These are phyloP conservation scores for Chrysolina haemoptera DNA, from an alignment of 2,888 invertebrate species.

Conservation along the genomic window DNA sequence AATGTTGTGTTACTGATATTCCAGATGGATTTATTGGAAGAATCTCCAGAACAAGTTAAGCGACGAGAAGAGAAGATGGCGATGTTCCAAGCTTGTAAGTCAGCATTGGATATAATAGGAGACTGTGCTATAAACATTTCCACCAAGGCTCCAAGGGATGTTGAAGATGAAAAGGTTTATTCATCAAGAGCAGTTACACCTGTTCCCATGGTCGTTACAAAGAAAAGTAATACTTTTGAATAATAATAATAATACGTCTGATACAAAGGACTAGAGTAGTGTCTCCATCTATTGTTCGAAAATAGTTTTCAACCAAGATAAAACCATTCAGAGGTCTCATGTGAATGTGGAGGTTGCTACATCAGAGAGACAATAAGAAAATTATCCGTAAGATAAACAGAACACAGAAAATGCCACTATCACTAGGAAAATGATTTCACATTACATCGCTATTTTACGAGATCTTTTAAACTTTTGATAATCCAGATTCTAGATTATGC, in stretches of 20 bases:
- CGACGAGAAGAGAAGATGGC: conserved; percentile 98
- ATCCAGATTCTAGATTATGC: too few species aligned
- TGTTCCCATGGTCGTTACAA: conserved; percentile 43
- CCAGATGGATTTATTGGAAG: conserved; percentile 97
- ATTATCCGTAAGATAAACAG: too few species aligned
- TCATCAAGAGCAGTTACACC: conserved; percentile 7
- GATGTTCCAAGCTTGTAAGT: conserved; percentile 99
- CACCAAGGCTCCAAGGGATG: not conserved
- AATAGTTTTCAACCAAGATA: not conserved
- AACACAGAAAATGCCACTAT: too few species aligned
- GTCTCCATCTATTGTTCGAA: not conserved
- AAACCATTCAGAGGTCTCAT: too few species aligned
- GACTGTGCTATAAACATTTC: conserved; percentile 87
- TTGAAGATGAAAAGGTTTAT: conserved; percentile 34
- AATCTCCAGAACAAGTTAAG: conserved; percentile 95
- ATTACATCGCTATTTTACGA: too few species aligned
- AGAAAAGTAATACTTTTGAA: conserved; percentile 46
- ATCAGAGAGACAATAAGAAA: too few species aligned
- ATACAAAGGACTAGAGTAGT: too few species aligned
- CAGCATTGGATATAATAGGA: conserved; percentile 96
- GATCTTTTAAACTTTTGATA: too few species aligned
- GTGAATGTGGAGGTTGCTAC: too few species aligned
- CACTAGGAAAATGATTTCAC: too few species aligned
- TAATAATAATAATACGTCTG: not conserved
- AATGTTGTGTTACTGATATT: conserved; percentile 32